Evolutionary conservation across 2,888 invertebrate species (phyloP).

Genomic region (Athalia circularis): DNA sequence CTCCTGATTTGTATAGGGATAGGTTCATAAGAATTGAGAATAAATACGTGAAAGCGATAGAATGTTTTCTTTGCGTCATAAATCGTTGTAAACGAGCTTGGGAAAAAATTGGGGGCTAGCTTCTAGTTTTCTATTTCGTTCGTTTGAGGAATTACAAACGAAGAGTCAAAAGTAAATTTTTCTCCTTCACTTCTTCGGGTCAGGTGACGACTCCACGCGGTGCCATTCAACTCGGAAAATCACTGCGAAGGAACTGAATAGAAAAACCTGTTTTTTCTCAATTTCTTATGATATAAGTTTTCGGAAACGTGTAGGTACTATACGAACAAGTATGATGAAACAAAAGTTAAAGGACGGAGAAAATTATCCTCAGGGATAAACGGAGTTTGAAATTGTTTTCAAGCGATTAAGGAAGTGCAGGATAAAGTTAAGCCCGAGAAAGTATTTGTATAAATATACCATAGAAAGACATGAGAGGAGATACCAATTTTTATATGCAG

Average conservation of each 20-base stretch:
- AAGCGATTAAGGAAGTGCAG: too few species aligned
- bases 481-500: not conserved
- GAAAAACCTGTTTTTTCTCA: not conserved
- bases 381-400: too few species aligned
- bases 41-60: not conserved
- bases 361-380: too few species aligned
- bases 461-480: not conserved
- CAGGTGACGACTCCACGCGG: not conserved
- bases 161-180: too few species aligned
- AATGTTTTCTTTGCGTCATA: not conserved
- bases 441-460: too few species aligned
- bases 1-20: conserved; percentile 13
- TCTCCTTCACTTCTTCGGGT: not conserved
- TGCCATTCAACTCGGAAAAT: not conserved
- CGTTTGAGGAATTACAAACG: too few species aligned
- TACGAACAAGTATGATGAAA: too few species aligned
- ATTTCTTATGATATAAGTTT: too few species aligned
- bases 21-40: not conserved
- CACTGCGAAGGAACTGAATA: not conserved
- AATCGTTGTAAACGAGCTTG: conserved; percentile 27
- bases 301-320: too few species aligned
- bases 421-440: too few species aligned
- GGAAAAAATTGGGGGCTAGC: conserved; percentile 7
- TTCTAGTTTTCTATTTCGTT: not conserved
- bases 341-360: too few species aligned